Evolutionary conservation across 2,113 vertebrate genomes (phyloP).

Genomic region (Podilymbus podiceps): DNA sequence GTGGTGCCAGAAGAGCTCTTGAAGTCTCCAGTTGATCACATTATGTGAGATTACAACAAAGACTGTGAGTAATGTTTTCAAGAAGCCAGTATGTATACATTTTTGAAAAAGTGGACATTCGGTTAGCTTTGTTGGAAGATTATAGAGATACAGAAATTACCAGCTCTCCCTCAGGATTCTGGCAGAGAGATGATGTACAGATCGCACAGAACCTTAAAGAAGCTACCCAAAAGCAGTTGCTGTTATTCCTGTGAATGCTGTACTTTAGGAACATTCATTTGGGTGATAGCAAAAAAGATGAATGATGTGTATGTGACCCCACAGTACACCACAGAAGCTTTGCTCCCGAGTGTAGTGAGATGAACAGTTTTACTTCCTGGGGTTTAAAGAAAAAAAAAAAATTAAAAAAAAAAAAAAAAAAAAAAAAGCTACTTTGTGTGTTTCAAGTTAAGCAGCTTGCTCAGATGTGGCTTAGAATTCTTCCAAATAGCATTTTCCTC

Average conservation of each 20-base stretch:
- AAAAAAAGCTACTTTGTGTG: not conserved
- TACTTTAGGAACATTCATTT: not conserved
- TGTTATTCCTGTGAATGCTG: not conserved
- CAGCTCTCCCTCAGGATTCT: not conserved
- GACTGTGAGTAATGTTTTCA: not conserved
- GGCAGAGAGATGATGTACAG: not conserved
- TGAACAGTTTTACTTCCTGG: not conserved
- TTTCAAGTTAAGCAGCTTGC: not conserved
- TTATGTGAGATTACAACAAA: not conserved
- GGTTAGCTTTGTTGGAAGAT: not conserved
- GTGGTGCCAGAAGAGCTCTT: not conserved
- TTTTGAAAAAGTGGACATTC: not conserved
- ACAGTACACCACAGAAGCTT: fast-evolving
- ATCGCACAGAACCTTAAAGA: not conserved
- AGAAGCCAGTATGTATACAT: not conserved
- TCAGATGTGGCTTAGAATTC: not conserved
- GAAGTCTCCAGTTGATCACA: not conserved
- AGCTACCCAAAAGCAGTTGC: not conserved
- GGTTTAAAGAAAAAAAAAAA: not conserved
- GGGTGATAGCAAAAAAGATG: not conserved
- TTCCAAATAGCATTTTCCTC: not conserved
- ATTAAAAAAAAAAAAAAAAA: too few species aligned
- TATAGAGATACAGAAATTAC: not conserved
- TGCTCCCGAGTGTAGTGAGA: not conserved
- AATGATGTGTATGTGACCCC: not conserved